phyloP scores from a whole-genome alignment of 2,888 invertebrate genomes.

The Theretra japonica region DNA sequence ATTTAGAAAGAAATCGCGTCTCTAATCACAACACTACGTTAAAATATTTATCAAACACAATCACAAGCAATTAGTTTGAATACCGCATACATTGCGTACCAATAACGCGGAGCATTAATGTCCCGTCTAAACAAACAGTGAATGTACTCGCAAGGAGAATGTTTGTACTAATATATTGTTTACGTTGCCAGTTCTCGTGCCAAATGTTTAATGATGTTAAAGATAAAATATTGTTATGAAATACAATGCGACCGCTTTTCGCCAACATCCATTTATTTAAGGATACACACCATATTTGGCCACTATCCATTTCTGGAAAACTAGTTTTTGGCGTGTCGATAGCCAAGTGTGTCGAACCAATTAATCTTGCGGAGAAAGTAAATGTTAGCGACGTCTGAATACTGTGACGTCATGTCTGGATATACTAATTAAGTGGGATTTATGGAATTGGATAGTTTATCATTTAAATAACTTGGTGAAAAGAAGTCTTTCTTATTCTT shows the following conservation, averaged over 20 bases:
- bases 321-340: constrained; percentile 23
- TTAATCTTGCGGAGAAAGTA: constrained; percentile 7
- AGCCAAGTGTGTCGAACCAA: constrained; percentile 22
- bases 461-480: no score
- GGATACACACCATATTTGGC: constrained; percentile 54
- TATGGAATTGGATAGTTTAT: neutral
- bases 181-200: constrained; percentile 38
- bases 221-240: constrained; percentile 38
- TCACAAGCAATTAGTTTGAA: neutral
- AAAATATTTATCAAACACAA: neutral
- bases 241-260: constrained; percentile 36
- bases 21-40: neutral
- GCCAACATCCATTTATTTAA: constrained; percentile 45
- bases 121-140: neutral
- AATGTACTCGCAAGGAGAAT: constrained; percentile 23
- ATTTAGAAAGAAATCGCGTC: no score
- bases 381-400: neutral
- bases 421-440: neutral
- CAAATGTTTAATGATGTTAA: constrained; percentile 42
- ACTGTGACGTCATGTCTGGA: neutral
- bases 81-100: constrained; percentile 1
- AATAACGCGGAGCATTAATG: neutral
- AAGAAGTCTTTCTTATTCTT: no score
- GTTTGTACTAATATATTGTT: constrained; percentile 13
- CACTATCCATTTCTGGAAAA: constrained; percentile 53